Evolutionary conservation across 2,113 vertebrate genomes (phyloP).

Genomic region (Sterrhoptilus dennistouni): DNA sequence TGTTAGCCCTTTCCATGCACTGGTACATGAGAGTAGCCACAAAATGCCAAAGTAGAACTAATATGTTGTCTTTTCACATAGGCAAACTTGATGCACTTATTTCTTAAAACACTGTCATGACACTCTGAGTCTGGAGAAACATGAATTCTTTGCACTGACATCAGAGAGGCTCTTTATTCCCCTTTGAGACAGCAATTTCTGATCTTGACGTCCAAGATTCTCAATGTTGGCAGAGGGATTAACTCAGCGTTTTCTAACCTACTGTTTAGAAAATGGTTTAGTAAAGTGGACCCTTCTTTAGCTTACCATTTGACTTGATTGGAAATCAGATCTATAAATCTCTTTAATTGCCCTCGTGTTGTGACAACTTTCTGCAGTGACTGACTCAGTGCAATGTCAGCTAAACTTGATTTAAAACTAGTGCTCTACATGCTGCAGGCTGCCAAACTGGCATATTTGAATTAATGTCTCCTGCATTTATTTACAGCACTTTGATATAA

Average conservation of each 20-base stretch:
- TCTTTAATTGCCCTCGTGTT: background rate
- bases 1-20: background rate
- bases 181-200: background rate
- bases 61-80: background rate
- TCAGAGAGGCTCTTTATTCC: background rate
- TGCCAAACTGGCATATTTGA: constrained; percentile 22
- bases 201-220: background rate
- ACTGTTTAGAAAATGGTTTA: background rate
- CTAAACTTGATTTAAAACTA: background rate
- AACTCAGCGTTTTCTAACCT: background rate
- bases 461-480: background rate
- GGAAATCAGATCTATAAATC: background rate
- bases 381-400: background rate
- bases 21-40: background rate
- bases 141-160: background rate
- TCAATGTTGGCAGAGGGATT: background rate
- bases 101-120: background rate
- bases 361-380: background rate
- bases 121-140: background rate
- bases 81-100: background rate
- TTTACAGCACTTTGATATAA: constrained; percentile 6
- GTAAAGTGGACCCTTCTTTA: background rate
- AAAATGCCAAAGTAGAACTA: background rate
- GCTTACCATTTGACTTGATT: background rate
- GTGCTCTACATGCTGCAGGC: background rate